Base-by-base conservation (phyloP, 2,113 vertebrate genomes). In the Passer montanus region DNA sequence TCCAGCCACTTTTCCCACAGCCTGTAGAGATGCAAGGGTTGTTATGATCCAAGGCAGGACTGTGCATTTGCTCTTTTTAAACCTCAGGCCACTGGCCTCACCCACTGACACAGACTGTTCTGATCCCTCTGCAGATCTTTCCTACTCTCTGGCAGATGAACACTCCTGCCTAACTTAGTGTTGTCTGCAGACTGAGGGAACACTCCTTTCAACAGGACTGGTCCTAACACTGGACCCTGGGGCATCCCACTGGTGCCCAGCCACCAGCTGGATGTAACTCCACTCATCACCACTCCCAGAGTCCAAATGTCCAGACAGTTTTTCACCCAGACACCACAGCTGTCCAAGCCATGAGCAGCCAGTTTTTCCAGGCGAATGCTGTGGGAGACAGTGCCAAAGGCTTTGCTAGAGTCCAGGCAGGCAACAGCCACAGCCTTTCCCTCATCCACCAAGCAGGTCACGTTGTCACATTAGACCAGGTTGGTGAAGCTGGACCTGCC, bases 81-180 rank as follows among this genome's bases (percentile, higher is more conserved):
- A 56, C 20, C 10, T 63, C 43, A 63, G 16, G 28, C 28, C 0
- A 1, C 2, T 31, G 17, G 18, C 24, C 49, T 50, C 9, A 37
- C 6, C 28, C 21, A 55, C 17, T 6, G 3, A 35, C 41, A 26
- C n/a, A 58, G 26, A 22, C 15, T 37, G 13, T 43, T 43, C 26
- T 47, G 18, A 64, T 33, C 26, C 13, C n/a, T 63, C 55, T 31
- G 21, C 6, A 75, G 26, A 50, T 21, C 18, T 21, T 39, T 56
- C 8, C 3, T 1, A 12, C 19, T 26, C 24, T 35, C 21, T 28
- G 31, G 19, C 26, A 67, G 35, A 43, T 27, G 37, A 69, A 24
- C 14, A 33, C 15, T 46, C 7, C 13, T 0, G 2, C 15, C 26
- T n/a, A 59, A 1, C 4, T 52, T 23, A 13, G 11, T 27, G 35